A percentile compares a stretch with the other conserved stretches of the same genome.
Conservation (phyloP, 2,113 vertebrate genomes). For the Narcine bancroftii region DNA sequence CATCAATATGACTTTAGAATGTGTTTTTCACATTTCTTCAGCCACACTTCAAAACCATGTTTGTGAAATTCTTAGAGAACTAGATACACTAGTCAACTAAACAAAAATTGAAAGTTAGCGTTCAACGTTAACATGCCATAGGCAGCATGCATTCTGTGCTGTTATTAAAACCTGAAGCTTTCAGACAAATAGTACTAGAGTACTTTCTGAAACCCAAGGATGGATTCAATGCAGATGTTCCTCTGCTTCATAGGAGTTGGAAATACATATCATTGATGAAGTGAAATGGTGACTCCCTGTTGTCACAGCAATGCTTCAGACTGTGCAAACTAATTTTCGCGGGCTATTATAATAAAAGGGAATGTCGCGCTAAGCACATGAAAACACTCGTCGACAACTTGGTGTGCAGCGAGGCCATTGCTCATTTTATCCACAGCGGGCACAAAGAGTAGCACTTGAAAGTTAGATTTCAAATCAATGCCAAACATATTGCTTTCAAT, state of each 20-base stretch:
- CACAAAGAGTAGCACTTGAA: background rate
- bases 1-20: background rate
- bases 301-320: background rate
- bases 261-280: background rate
- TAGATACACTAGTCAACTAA: too few relatives aligned
- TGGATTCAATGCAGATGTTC: background rate
- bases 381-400: background rate
- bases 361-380: background rate
- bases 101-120: background rate
- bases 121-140: background rate
- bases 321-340: slow-evolving; percentile 21
- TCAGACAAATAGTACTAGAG: background rate
- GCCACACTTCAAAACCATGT: background rate
- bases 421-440: background rate
- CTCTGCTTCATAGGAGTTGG: background rate
- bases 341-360: background rate
- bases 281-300: background rate
- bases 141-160: background rate
- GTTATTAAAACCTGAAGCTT: background rate
- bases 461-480: background rate
- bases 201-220: background rate
- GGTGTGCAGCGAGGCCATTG: background rate
- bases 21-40: background rate
- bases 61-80: background rate
- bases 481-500: background rate